Conservation (phyloP, 2,888 invertebrate species). For the Catocala sponsa region DNA sequence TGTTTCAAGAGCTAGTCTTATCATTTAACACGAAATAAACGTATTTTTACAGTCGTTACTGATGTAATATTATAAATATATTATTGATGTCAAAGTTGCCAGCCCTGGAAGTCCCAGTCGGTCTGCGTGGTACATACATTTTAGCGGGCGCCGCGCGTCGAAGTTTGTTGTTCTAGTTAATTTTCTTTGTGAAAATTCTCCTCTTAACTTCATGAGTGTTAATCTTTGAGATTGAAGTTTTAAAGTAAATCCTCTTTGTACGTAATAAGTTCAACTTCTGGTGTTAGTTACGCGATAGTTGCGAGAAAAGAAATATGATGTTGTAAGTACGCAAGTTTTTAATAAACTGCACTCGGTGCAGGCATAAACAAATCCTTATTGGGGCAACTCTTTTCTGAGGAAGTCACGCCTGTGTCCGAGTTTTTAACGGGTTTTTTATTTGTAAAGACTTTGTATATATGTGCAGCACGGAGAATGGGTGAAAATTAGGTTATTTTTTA, state of each 20-base stretch:
- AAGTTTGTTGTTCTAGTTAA: slow-evolving; percentile 56
- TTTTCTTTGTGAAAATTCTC: slow-evolving; percentile 63
- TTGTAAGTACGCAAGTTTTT: slow-evolving; percentile 29
- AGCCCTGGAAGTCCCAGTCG: slow-evolving; percentile 34
- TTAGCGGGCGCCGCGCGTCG: slow-evolving; percentile 33
- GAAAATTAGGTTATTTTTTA: no score
- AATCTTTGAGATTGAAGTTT: slow-evolving; percentile 60
- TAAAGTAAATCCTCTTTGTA: slow-evolving; percentile 44
- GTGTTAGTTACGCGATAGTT: slow-evolving; percentile 44
- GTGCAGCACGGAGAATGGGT: not conserved
- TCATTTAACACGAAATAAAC: no score
- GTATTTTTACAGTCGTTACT: no score
- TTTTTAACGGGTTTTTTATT: slow-evolving; percentile 8
- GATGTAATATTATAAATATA: not conserved
- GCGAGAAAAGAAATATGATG: slow-evolving; percentile 33
- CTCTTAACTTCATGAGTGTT: slow-evolving; percentile 57
- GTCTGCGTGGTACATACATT: slow-evolving; percentile 41
- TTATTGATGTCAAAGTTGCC: slow-evolving; percentile 13
- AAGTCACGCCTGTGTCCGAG: slow-evolving; percentile 29
- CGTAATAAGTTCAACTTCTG: slow-evolving; percentile 38
- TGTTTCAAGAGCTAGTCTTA: no score
- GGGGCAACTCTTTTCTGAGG: slow-evolving; percentile 23
- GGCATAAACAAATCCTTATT: slow-evolving; percentile 37
- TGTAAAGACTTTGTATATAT: not conserved
- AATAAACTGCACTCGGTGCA: slow-evolving; percentile 25